Evolutionary conservation across 1,140 invertebrate genomes (phyloP), one percentile per base, ranked within the genome.

Genomic region (Berghia stephanieae): DNA sequence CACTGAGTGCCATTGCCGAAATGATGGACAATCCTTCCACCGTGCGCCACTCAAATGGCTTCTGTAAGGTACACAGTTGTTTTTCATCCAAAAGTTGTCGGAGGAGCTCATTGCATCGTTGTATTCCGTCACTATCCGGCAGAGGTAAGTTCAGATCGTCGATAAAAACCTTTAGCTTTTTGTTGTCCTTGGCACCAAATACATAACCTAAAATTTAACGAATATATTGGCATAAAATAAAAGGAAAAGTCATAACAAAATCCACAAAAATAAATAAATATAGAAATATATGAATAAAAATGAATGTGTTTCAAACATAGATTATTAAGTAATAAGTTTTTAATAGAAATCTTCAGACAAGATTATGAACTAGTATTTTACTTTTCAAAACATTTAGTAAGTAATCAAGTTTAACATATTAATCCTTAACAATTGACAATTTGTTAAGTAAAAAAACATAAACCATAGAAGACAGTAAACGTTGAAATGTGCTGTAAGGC

Each of bases 141-240:
- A 80, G 76, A 2, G 89, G 88, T 8, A 89, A 72, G 78, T 88
- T 88, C 38, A 90, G 79, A 78, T 90, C 89, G 81, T 90, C 88
- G 72, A 90, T 88, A 70, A 89, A 89, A 71, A 89, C 81, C 43
- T 85, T 86, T 49, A 90, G 76, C 75, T 84, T 86, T 75, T 88
- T 90, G 73, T 85, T 88, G 44, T 89, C 87, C 78, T 87, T 87
- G 3, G 89, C 88, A 34, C 89, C 89, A 83, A 88, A 89, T 5
- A 89, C 88, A 84, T 89, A 90, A 34, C 88, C 86, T 86, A 72
- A 27, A 80, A 77, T 38, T 16, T 24, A 0, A 0, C 43, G 16
- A 46, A 43, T 43, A 16, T 24, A 24, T 3, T 21, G 55, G 55
- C 21, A 31, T 31, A 60, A 2, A 31, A 16, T n/a, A 49, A 49